Evolutionary conservation across 2,888 invertebrate genomes (phyloP), one percentile per base, ranked within the genome.

Genomic region (Auanema freiburgensis): DNA sequence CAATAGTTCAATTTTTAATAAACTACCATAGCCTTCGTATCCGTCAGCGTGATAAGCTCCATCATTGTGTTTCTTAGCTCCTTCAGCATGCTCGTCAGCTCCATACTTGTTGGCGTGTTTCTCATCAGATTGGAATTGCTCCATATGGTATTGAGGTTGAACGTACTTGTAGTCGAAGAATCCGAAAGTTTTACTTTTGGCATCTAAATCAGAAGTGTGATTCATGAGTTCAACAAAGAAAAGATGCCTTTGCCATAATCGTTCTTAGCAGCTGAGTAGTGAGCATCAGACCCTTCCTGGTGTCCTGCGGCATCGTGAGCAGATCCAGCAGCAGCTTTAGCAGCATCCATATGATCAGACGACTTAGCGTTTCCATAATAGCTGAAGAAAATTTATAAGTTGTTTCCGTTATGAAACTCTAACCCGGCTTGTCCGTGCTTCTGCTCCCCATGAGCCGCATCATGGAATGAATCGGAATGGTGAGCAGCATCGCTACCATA

Each of bases 121-220:
- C 69, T 78, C 78, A 57, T 78, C 76, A 50, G 73, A 71, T 65
- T 76, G 77, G 69, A 74, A 78, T 61, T 78, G 69, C 66, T 78
- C 78, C 63, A 75, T 66, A 61, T 77, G 78, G 69, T 76, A 78
- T 61, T 78, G 78, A 43, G 78, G 77, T 67, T 77, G 77, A 41
- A 78, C 72, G 70, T 72, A 78, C 51, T 69, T 66, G 70, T 77
- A 77, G 66, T 78, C 77, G 66, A 78, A 78, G 72, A 77, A 78
- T 42, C 78, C 78, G 64, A 70, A 75, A 8, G 77, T 68, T 63
- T 78, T 78, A 61, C 71, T 72, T 63, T 77, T 77, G 63, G 69
- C 69, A 59, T 78, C 78, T 74, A 58, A 54, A 63, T 14, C 16
- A n/a, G 8, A 2, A 24, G n/a, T 6, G 10, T 24, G 1, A 53